Base-by-base conservation (phyloP, 1,140 invertebrate species). In the Frieseomelitta varia region DNA sequence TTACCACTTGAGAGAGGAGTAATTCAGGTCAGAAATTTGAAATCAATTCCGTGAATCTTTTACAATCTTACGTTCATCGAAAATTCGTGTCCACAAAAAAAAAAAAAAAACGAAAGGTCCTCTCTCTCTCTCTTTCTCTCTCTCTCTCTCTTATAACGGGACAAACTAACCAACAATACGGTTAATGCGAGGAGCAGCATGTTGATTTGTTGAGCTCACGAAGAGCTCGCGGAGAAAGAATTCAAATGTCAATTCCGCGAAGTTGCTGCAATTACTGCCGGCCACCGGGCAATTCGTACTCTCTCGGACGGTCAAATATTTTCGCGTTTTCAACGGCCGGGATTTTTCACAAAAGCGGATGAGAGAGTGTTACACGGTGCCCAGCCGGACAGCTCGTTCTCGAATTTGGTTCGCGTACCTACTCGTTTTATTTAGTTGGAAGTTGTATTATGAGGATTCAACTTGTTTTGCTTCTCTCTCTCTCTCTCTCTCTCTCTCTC, bases 351-450 rank as follows among this genome's bases (percentile, higher is more conserved):
- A 63, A 73, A 81, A 56, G 19, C 19, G n/a, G 14, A n/a, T 14
- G 53, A 19, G 27, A 30, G 55, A 17, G 27, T 30, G 30, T 30
- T 19, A 17, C 63, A 19, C 17, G 1, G 63, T 19, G 15, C n/a
- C 17, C 17, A 65, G 30, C 63, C 30, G n/a, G 56, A n/a, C 4
- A 39, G 39, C 39, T 39, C 30, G 61, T 56, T 27, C 67, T 34
- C 19, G 69, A 81, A 76, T 81, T 81, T 67, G 58, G 61, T 24
- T 17, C 27, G 39, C 24, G 56, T 14, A 34, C 1, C 6, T 30
- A 55, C n/a, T 14, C n/a, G 72, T 69, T 78, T 68, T 53, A 19
- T n/a, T 39, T 15, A 56, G 74, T 78, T n/a, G 74, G 74, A 69
- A 77, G 71, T 83, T 67, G 10, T 34, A 77, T 69, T 15, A 65